Evolutionary conservation across 2,113 vertebrate genomes (phyloP).

Genomic region (Galbula dea): DNA sequence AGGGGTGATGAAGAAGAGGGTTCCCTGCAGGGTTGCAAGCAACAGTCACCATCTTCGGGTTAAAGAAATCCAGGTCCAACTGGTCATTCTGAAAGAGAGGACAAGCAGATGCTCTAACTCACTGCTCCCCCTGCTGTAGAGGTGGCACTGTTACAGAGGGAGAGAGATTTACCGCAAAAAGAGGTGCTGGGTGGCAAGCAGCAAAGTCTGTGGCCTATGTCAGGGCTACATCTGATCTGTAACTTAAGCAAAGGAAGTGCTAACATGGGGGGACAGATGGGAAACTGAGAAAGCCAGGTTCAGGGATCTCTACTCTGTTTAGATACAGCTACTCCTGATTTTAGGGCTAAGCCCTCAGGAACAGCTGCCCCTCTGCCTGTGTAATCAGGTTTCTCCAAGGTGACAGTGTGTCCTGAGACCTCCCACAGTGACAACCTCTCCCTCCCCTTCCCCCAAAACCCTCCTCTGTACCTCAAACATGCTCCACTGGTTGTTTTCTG

Average conservation of each 20-base stretch:
- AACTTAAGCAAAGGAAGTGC: slow-evolving; percentile 37
- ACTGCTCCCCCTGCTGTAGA: background rate
- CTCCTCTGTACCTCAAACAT: slow-evolving; percentile 76
- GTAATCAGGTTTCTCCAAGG: background rate
- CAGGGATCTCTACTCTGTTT: background rate
- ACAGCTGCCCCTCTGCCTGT: background rate
- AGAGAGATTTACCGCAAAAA: background rate
- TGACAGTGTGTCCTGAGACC: background rate
- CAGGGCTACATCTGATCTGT: slow-evolving; percentile 23
- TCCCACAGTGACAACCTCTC: background rate
- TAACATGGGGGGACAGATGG: background rate
- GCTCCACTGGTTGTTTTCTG: slow-evolving; percentile 69
- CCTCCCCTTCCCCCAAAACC: background rate
- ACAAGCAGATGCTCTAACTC: background rate
- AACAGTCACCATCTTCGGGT: slow-evolving; percentile 45
- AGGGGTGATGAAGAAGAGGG: slow-evolving; percentile 42
- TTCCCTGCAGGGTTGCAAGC: slow-evolving; percentile 46
- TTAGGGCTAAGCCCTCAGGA: background rate
- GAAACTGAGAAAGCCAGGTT: background rate
- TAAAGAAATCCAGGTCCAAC: slow-evolving; percentile 77
- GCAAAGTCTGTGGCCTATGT: slow-evolving; percentile 14
- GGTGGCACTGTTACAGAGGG: background rate
- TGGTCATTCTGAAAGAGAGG: slow-evolving; percentile 64
- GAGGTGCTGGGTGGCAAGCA: background rate
- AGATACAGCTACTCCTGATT: background rate